Base-by-base conservation (phyloP, 2,113 vertebrate species). In the Indri indri region DNA sequence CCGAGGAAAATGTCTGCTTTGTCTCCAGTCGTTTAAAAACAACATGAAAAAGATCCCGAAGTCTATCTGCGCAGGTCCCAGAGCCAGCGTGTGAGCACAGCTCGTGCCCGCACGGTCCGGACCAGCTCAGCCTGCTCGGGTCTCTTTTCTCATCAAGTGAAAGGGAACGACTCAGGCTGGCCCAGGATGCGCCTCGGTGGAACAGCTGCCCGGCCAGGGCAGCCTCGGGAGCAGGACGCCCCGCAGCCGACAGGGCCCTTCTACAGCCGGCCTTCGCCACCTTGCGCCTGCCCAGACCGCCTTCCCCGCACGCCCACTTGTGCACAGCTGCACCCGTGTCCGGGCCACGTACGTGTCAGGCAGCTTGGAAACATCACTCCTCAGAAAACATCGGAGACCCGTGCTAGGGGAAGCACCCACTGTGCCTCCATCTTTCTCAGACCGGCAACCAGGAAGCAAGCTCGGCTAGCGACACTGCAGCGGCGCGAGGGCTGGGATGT, bases 181-280 rank as follows among this genome's bases (percentile, higher is more conserved):
- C 50, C 17, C 2, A 8, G 40, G 47, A 52, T 3, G 27, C 6
- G 10, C 17, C 2, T 12, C 8, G 12, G 18, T 5, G 40, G 42
- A 13, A n/a, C 12, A n/a, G 13, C 5, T 20, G 45, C 3, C 20
- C 17, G 17, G 22, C 1, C 13, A 8, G 1, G 13, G n/a, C 25
- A 37, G 17, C 22, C 23, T 6, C 1, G 8, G 54, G 37, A 23
- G 23, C 23, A 27, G 30, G 27, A n/a, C 1, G n/a, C 45, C 27
- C 47, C 47, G 1, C 8, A 22, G 11, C 20, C 30, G 8, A 16
- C 1, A 1, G 8, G 54, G 52, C 42, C 34, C 17, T 5, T 18
- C 71, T 45, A 12, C 23, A 74, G 45, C 5, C 4, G 22, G 68
- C 23, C 59, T 77, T 57, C 25, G 30, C 32, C 16, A 5, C 18